Evolutionary conservation across 2,113 vertebrate species (phyloP).

Genomic region (Oophaga pumilio): DNA sequence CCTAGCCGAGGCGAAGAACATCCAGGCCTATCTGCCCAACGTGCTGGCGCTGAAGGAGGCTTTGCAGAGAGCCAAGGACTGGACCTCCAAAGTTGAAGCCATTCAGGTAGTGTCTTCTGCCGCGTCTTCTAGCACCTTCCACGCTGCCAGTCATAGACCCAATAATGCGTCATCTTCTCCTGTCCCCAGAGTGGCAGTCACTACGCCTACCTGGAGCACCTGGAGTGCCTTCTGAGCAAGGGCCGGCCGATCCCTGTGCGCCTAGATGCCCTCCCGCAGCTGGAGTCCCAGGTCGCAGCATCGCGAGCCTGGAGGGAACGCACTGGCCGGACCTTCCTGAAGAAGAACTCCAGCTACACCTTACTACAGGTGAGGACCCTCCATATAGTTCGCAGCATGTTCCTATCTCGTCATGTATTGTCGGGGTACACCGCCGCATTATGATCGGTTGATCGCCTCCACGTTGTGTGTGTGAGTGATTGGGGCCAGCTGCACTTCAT

Average conservation of each 20-base stretch:
- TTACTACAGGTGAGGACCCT: constrained; percentile 83
- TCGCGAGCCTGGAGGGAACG: constrained; percentile 95
- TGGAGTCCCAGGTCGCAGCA: constrained; percentile 93
- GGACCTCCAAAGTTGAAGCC: constrained; percentile 92
- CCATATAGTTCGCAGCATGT: no score
- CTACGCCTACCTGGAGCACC: constrained; percentile 93
- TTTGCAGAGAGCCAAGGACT: constrained; percentile 92
- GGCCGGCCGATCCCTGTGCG: constrained; percentile 93
- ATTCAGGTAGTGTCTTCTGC: constrained; percentile 81
- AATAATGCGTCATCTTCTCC: background rate
- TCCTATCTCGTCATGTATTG: no score
- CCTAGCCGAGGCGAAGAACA: constrained; percentile 91
- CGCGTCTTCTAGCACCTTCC: background rate
- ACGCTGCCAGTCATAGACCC: no score
- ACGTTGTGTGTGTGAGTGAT: no score
- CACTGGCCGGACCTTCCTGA: constrained; percentile 93
- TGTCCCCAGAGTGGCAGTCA: constrained; percentile 81
- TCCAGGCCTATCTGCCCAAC: constrained; percentile 95
- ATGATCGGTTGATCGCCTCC: no score
- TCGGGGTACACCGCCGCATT: no score
- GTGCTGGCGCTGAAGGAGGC: constrained; percentile 91
- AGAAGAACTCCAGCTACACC: constrained; percentile 95
- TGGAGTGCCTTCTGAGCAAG: constrained; percentile 87
- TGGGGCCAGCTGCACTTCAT: no score
- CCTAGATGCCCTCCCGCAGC: constrained; percentile 87